Evolutionary conservation across 2,888 invertebrate genomes (phyloP), one percentile per base, ranked within the genome.

Genomic region (Craniophora ligustri): DNA sequence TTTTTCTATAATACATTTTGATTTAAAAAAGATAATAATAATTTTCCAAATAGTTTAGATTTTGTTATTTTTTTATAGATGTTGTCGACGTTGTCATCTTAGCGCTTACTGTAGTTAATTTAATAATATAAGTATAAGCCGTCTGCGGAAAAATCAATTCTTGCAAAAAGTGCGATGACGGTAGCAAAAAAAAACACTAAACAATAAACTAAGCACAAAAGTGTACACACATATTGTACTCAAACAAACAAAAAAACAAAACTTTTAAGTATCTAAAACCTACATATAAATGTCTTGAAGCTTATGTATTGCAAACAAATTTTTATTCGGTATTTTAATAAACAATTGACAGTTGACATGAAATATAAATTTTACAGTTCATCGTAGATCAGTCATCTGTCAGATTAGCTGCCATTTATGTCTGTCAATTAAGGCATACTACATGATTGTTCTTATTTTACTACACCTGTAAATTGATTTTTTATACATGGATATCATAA

Each of bases 161-260:
- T 59, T 50, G 46, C 47, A 56, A 47, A 54, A 26, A 49, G 46
- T 57, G 56, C 35, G 30, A 75, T 79, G 81, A 51, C 23, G 15
- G 11, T 41, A 65, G 40, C 35, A 82, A 75, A 75, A 75, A 75
- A 65, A 62, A 26, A 38, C 45, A 60, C 45, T 55, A 62, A 59
- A 50, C 51, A 71, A 77, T 65, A 77, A 78, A 77, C 67, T 81
- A 81, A 84, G 68, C 79, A 79, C 82, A 86, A 87, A 82, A 81
- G 82, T 86, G 86, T 84, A 60, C 48, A 67, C 50, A 57, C 61
- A 35, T 53, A 85, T 87, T 90, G 87, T 89, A 88, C 87, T 86
- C 79, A 74, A 80, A 81, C 42, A 75, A 71, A n/a, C n/a, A 75
- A 72, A 72, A 76, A 72, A 73, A 74, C 70, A 60, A 79, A 74